A percentile compares a stretch with the other conserved stretches of the same genome.
Evolutionary conservation across 2,888 invertebrate species (phyloP).

Genomic region (Glyphotaelius pellucidus): DNA sequence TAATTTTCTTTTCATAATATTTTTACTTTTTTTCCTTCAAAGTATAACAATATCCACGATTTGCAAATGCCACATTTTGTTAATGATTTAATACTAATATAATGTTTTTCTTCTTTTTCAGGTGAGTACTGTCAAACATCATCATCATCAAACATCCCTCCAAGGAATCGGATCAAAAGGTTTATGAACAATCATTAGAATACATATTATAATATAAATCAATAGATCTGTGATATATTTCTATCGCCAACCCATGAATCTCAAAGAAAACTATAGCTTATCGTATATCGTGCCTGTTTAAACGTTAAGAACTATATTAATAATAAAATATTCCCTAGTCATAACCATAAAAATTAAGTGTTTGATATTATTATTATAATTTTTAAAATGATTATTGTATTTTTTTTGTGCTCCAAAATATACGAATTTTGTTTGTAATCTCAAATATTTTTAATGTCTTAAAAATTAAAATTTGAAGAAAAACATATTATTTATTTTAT

Average conservation of each 20-base stretch:
- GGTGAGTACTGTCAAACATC: slow-evolving; percentile 53
- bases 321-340: slow-evolving; percentile 50
- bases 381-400: background rate
- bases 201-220: background rate
- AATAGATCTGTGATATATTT: slow-evolving; percentile 8
- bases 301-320: slow-evolving; percentile 30
- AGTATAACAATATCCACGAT: background rate
- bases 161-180: background rate
- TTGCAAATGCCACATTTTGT: background rate
- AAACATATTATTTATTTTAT: background rate
- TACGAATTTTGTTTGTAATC: background rate
- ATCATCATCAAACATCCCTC: background rate
- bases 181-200: slow-evolving; percentile 15
- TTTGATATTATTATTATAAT: background rate
- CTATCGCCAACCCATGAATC: background rate
- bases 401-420: background rate
- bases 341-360: slow-evolving; percentile 26
- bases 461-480: background rate
- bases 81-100: slow-evolving; percentile 26
- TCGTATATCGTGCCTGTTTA: slow-evolving; percentile 31
- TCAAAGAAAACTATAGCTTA: background rate
- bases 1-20: background rate
- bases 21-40: background rate
- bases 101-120: slow-evolving; percentile 55
- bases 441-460: background rate